Evolutionary conservation across 2,888 invertebrate species (phyloP), one percentile per base, ranked within the genome.

Genomic region (Hyles lineata): DNA sequence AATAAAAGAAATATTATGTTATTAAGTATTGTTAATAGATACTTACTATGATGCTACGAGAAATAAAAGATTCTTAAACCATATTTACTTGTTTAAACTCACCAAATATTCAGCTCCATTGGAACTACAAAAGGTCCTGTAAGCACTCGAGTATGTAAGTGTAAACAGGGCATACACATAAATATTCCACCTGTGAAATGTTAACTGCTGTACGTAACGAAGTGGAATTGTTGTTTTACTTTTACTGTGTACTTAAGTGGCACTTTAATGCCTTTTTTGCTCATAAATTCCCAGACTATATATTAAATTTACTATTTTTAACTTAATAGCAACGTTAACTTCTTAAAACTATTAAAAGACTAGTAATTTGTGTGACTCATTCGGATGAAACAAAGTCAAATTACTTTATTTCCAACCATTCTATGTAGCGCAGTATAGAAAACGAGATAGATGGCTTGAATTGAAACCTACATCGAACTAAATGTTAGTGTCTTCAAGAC

Each of bases 111-210:
- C 63, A 9, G 32, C 15, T n/a, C 32, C 32, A 63, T 63, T 11
- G 43, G 15, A n/a, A 63, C 19, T 55, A 35, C 35, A 11, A 43
- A 63, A 35, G n/a, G 21, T 62, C n/a, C 21, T 63, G 21, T 43
- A 35, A 55, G n/a, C n/a, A 63, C 8, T 21, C 63, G 21, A 15
- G 63, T 63, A 63, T 21, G 32, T 63, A 29, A 55, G 63, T 63
- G 9, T 21, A 29, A 29, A 35, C 35, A n/a, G 7, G n/a, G 29
- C 29, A 35, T 11, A 43, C 35, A 63, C 21, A 63, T 63, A 63
- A 63, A 63, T 63, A 63, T 43, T 43, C 63, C 63, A 63, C 43
- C 35, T 43, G 63, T 63, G 63, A 63, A 63, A 63, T 63, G 63
- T 63, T 63, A 63, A 63, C 63, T 63, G 63, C 63, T 63, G 21